Evolutionary conservation across 2,888 invertebrate species (phyloP), one percentile per base, ranked within the genome.

Genomic region (Tinea trinotella): DNA sequence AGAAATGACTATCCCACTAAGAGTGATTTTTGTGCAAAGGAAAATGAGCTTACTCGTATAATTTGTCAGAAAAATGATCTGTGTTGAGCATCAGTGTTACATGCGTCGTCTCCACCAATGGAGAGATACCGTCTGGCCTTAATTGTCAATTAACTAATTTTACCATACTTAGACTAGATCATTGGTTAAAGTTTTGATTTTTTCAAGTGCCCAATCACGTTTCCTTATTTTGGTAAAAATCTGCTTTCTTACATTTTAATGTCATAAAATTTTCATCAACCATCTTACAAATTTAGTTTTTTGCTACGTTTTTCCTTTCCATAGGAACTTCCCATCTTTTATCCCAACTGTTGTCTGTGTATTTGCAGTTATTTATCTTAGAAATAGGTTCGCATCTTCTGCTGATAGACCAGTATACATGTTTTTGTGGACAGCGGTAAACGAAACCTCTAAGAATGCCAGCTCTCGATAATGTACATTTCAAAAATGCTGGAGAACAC

Each of bases 391-490:
- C 94, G 68, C 94, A 95, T 65, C 91, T 87, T 71, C 91, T 89
- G 62, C 93, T 94, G 2, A 92, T 89, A 44, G 91, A 88, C 93
- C 93, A 94, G 68, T 91, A 95, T 3, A 91, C 87, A 62, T 90
- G 93, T 44, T 91, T 90, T 62, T 89, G 82, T 0, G 95, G 95
- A 74, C 95, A 95, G 64, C 91, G 91, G 70, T 91, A 91, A 10
- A 95, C 80, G 62, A 89, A 90, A 12, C 92, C 94, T 71, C 90
- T 86, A 60, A 93, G 69, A 54, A 76, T 85, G 48, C 81, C 86
- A 1, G 78, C 67, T 58, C 81, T 79, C 9, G 65, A 59, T 61
- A 74, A 80, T 62, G 83, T 81, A 70, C 95, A 95, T 74, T 92
- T 94, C 52, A 93, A 82, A 68, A 94, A 94, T 10, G 89, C 88